Evolutionary conservation across 2,888 invertebrate genomes (phyloP).

Genomic region (Crematogaster levior): DNA sequence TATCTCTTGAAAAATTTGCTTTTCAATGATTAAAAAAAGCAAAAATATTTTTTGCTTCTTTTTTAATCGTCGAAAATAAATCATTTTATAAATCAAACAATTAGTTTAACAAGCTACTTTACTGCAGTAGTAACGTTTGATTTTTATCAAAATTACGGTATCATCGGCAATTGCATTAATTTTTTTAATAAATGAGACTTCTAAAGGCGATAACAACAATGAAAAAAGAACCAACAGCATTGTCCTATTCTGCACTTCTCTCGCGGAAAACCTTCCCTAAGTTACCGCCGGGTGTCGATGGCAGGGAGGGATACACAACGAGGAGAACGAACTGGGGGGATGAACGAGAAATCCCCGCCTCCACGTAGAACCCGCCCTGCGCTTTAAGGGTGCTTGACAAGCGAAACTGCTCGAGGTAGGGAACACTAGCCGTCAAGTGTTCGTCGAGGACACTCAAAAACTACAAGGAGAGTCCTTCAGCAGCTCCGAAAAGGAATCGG

Average conservation of each 20-base stretch:
- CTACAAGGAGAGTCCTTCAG: conserved; percentile 78
- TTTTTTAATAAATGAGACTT: conserved; percentile 1
- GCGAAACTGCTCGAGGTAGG: conserved; percentile 81
- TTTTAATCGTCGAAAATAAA: not conserved
- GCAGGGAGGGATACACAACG: conserved; percentile 63
- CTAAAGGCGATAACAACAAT: not conserved
- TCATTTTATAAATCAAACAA: not conserved
- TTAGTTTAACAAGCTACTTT: not conserved
- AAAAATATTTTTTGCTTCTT: not conserved
- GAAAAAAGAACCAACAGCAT: not conserved
- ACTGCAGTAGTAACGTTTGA: not conserved
- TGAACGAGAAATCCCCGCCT: conserved; percentile 77
- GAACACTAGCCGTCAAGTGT: conserved; percentile 85
- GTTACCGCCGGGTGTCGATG: conserved; percentile 30
- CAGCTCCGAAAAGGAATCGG: conserved; percentile 49
- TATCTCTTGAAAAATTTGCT: not conserved
- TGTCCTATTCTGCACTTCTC: not conserved
- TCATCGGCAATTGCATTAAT: not conserved
- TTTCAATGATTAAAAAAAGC: too few relatives aligned
- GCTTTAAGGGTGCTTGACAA: conserved; percentile 81
- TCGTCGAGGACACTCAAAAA: conserved; percentile 85
- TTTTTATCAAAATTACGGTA: not conserved
- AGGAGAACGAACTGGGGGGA: conserved; percentile 62
- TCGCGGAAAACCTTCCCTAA: conserved; percentile 48
- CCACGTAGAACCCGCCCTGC: conserved; percentile 79